Evolutionary conservation across 2,113 vertebrate genomes (phyloP), one percentile per base, ranked within the genome.

Genomic region (Cavia porcellus): DNA sequence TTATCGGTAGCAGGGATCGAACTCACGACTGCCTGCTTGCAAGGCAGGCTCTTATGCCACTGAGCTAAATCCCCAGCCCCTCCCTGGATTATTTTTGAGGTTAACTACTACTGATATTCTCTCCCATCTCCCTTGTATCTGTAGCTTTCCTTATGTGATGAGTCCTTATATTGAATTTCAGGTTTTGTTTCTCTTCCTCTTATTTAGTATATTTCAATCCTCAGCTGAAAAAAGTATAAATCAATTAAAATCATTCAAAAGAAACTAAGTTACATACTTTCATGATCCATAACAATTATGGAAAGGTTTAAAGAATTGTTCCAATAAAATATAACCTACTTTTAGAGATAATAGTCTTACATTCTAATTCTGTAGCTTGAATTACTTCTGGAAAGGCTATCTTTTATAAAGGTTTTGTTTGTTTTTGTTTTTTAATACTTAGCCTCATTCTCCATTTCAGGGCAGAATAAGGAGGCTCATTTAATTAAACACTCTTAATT

Each of bases 381-480:
- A 75, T 4, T 30, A 62, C 38, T 94, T 93, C 57, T 45, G 59
- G n/a, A 59, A 42, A 93, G 45, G 12, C 20, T 45, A 20, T 30
- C 61, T 89, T 22, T 80, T 66, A 19, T 61, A 72, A 94, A 91
- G 59, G 6, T 70, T 70, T 70, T 17, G 77, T 77, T 28, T 1
- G 86, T 86, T 96, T 68, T 45, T 81, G 59, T 9, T 19, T 86
- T 79, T 75, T 50, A 68, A 50, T 47, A 95, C 52, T 62, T 61
- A 47, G 0, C 38, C 42, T 38, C 3, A 50, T 24, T 64, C 74
- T 89, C 38, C 47, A 83, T 75, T 93, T 92, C 15, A 64, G 38
- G 38, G n/a, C 28, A 97, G 55, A 86, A 83, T 91, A 93, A 88
- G 89, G 91, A 95, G 86, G 59, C 24, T 83, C 57, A 93, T 91